Conservation (phyloP, 1,140 invertebrate species). For the Fopius arisanus region DNA sequence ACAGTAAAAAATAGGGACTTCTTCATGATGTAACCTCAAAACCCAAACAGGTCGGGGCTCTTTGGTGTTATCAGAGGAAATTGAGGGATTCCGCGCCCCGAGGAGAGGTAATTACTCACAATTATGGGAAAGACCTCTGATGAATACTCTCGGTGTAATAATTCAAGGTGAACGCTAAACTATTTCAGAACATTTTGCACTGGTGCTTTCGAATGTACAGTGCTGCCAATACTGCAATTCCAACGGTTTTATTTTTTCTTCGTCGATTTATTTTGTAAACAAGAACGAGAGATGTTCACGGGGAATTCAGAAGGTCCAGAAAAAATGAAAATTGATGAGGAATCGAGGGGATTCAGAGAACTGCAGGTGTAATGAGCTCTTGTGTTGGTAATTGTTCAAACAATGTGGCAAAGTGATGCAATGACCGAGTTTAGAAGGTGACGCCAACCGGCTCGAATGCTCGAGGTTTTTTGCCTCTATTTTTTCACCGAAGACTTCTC, state of each 20-base stretch:
- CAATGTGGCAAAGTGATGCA: conserved; percentile 23
- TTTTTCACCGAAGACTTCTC: not conserved
- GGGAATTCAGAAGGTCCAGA: not conserved
- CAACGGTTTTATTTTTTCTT: conserved; percentile 2
- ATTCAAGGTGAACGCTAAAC: not conserved
- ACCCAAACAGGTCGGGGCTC: not conserved
- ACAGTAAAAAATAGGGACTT: not conserved
- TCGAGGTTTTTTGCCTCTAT: not conserved
- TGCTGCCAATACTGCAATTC: conserved; percentile 26
- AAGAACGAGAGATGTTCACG: not conserved
- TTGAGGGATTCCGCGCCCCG: not conserved
- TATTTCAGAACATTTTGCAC: conserved; percentile 29
- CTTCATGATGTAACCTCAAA: conserved; percentile 35
- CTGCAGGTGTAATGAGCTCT: not conserved
- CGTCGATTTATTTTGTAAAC: not conserved
- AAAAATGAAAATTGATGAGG: not conserved
- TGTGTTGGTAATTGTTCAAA: conserved; percentile 29
- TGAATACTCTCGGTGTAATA: not conserved
- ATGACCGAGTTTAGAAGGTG: conserved; percentile 32
- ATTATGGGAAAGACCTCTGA: not conserved
- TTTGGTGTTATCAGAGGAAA: not conserved
- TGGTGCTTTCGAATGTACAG: conserved; percentile 20
- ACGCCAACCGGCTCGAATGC: not conserved
- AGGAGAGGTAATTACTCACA: not conserved
- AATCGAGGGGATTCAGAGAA: not conserved